phyloP scores from a whole-genome alignment of 2,888 invertebrate species.

The Galeruca laticollis region DNA sequence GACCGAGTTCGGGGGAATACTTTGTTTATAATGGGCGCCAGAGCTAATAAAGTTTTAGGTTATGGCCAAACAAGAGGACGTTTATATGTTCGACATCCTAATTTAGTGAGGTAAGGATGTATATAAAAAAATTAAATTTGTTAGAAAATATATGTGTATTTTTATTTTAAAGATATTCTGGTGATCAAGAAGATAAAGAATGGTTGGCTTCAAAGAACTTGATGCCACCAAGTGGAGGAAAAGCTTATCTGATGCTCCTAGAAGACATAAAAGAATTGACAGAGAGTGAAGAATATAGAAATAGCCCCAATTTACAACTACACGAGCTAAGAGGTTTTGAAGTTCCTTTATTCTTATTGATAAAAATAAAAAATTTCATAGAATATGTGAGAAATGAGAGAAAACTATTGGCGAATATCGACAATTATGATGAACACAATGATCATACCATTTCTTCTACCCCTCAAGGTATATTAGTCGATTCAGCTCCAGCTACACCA shows the following conservation, averaged over 20 bases:
- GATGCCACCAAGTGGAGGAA: slow-evolving; percentile 83
- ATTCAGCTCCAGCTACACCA: slow-evolving; percentile 65
- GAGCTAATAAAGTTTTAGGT: slow-evolving; percentile 80
- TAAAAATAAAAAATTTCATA: slow-evolving; percentile 80
- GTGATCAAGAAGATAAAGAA: slow-evolving; percentile 84
- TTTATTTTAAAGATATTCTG: slow-evolving; percentile 70
- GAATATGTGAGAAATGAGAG: slow-evolving; percentile 65
- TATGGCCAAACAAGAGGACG: slow-evolving; percentile 81
- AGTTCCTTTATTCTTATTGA: slow-evolving; percentile 80
- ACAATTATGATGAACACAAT: slow-evolving; percentile 61
- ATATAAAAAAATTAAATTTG: not conserved
- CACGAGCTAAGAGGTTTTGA: slow-evolving; percentile 81
- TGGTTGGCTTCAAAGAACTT: slow-evolving; percentile 83
- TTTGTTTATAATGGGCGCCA: slow-evolving; percentile 84
- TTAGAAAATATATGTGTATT: not conserved
- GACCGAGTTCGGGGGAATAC: slow-evolving; percentile 78
- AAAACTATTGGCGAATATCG: slow-evolving; percentile 56
- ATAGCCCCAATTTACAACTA: slow-evolving; percentile 73
- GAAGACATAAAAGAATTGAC: slow-evolving; percentile 84
- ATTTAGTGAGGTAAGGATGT: slow-evolving; percentile 70
- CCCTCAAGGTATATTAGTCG: slow-evolving; percentile 61
- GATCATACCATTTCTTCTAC: slow-evolving; percentile 62
- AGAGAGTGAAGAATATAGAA: slow-evolving; percentile 78
- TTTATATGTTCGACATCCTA: slow-evolving; percentile 82
- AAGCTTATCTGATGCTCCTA: slow-evolving; percentile 82